Conservation (phyloP, 2,888 invertebrate species). For the Dynastes hyllus region DNA sequence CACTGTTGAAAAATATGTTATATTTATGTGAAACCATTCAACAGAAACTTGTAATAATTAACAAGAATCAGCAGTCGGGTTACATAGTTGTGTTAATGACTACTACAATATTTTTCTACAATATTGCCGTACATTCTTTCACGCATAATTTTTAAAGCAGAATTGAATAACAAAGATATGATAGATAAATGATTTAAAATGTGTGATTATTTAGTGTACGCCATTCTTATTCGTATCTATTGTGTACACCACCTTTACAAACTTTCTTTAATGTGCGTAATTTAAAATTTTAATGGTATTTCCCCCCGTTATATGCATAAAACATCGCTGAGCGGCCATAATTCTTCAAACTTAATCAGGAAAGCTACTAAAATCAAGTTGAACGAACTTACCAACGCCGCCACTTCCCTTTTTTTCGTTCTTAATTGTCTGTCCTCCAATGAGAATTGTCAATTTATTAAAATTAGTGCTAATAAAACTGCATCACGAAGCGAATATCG, state of each 20-base stretch:
- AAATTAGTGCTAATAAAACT: constrained; percentile 43
- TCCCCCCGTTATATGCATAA: neutral
- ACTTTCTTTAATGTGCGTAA: too few relatives aligned
- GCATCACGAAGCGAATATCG: constrained; percentile 44
- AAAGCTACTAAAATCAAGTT: constrained; percentile 30
- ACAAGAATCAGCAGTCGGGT: too few relatives aligned
- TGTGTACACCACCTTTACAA: neutral
- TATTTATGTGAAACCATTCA: too few relatives aligned
- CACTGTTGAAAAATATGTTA: too few relatives aligned
- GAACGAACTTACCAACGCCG: constrained; percentile 10
- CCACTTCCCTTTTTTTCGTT: neutral
- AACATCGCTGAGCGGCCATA: constrained; percentile 7
- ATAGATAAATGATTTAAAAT: neutral
- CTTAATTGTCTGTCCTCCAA: constrained; percentile 42
- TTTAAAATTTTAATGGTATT: neutral
- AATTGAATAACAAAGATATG: too few relatives aligned
- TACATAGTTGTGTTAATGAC: too few relatives aligned
- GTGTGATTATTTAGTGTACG: neutral
- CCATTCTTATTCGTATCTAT: neutral
- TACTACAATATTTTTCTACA: too few relatives aligned
- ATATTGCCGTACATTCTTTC: too few relatives aligned
- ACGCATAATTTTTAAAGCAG: too few relatives aligned
- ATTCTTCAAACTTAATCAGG: constrained; percentile 34
- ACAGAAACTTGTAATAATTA: too few relatives aligned
- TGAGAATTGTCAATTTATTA: constrained; percentile 47